Conservation (phyloP, 2,113 vertebrate genomes). For the Mastomys natalensis region DNA sequence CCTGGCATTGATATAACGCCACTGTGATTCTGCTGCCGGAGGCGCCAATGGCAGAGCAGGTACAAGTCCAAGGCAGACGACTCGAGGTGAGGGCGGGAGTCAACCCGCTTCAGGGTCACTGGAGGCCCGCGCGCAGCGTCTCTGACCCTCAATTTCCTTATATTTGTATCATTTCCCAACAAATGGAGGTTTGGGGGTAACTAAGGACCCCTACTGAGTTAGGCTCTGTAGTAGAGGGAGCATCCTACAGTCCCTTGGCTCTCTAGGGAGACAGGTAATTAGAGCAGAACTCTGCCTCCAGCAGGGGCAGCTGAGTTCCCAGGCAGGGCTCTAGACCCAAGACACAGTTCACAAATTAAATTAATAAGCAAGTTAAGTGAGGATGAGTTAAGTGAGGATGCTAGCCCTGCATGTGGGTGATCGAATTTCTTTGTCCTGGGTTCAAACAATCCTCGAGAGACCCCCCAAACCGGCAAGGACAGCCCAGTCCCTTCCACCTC, state of each 20-base stretch:
- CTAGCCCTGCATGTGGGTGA: not conserved
- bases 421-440: not conserved
- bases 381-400: too few relatives aligned
- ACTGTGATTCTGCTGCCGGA: fast-evolving
- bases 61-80: fast-evolving
- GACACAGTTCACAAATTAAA: not conserved
- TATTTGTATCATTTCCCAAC: fast-evolving
- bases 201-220: fast-evolving
- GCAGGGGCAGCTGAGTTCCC: fast-evolving
- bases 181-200: fast-evolving
- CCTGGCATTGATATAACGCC: fast-evolving
- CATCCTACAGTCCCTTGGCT: not conserved
- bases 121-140: fast-evolving
- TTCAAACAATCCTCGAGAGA: fast-evolving
- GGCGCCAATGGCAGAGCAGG: fast-evolving
- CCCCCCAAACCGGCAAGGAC: fast-evolving
- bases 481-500: fast-evolving
- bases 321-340: fast-evolving
- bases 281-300: not conserved
- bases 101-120: fast-evolving
- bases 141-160: fast-evolving
- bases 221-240: not conserved
- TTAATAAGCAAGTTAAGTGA: not conserved
- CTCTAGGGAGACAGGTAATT: too few relatives aligned
- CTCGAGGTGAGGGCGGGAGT: fast-evolving